Evolutionary conservation across 2,888 invertebrate species (phyloP), one percentile per base, ranked within the genome.

Genomic region (Teleiodes luculella): DNA sequence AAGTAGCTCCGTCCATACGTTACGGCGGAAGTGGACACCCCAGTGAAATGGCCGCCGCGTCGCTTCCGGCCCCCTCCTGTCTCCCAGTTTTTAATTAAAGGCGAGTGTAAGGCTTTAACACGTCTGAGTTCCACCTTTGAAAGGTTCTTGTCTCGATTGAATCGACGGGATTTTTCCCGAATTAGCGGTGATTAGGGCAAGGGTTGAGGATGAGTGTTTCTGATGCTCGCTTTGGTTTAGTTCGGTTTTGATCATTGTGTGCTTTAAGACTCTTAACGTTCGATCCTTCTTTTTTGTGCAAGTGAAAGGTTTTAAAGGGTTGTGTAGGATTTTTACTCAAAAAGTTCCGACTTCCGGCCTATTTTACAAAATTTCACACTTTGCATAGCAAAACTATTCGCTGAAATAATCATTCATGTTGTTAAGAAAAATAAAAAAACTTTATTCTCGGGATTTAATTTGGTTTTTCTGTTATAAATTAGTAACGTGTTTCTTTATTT

Each of bases 61-160:
- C 72, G 68, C 67, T 68, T 72, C 69, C 80, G 57, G 56, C 61
- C 57, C 55, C 53, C 51, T 56, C 52, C 39, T 59, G 77, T 76
- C 28, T 28, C 28, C 43, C 43, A 24, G 28, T 24, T 43, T 85
- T 86, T 88, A 87, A 88, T 88, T 87, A 87, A 87, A 86, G 83
- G 78, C 77, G 76, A 76, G 85, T 74, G 67, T 81, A 86, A 86
- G 87, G 86, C 78, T 86, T 81, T 85, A 85, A 79, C 83, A 80
- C 84, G 78, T 83, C 39, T 41, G 39, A 20, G 39, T 72, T 71
- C 41, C 7, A 51, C 51, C 41, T 53, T 39, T 72, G 77, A 76
- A 66, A 77, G 78, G 75, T 70, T 66, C 64, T 62, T 63, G 69
- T 70, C 65, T 69, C 55, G 70, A 76, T 71, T 75, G 73, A 78